Evolutionary conservation across 2,113 vertebrate genomes (phyloP), one percentile per base, ranked within the genome.

Genomic region (Erythrocercus mccallii): DNA sequence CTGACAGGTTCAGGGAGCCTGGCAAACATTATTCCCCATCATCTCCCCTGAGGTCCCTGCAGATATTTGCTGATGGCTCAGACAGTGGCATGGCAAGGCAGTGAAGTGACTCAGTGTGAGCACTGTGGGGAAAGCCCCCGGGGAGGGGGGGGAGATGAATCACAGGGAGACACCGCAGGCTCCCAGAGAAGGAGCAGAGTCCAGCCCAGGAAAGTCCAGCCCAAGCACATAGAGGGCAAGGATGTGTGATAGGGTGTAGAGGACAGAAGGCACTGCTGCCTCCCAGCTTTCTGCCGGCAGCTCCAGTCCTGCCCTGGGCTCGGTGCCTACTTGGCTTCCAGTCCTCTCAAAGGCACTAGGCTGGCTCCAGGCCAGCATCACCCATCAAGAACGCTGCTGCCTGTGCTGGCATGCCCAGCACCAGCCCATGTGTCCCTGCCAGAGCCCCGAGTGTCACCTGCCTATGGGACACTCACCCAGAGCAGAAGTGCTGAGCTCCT

Each of bases 221-320:
- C n/a, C 70, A 42, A 74, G 79, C 30, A 62, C 40, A 72, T 2
- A 2, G 48, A 37, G 44, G 28, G 48, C 62, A 54, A 33, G 53
- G 84, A 69, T 13, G 54, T 0, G 0, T 23, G 35, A 64, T 0
- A 2, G 42, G n/a, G 37, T 4, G 1, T 0, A 10, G 56, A n/a
- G 66, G 33, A 77, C 58, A 47, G 7, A 3, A 65, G 64, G 47
- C 68, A 31, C 58, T 12, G 50, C 68, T 70, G 81, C 77, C 72
- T 89, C 77, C 20, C 81, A 76, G 61, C 38, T 38, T 37, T 64
- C 15, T 80, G 53, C 56, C 4, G 0, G 61, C 70, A 94, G 79
- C 61, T 88, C 50, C 40, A 44, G 37, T 44, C 47, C 66, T 68
- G 86, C 48, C 53, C 48, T 0, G 11, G 89, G 61, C 65, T 74